Conservation (phyloP, 1,140 invertebrate genomes). For the Prorops nasuta region DNA sequence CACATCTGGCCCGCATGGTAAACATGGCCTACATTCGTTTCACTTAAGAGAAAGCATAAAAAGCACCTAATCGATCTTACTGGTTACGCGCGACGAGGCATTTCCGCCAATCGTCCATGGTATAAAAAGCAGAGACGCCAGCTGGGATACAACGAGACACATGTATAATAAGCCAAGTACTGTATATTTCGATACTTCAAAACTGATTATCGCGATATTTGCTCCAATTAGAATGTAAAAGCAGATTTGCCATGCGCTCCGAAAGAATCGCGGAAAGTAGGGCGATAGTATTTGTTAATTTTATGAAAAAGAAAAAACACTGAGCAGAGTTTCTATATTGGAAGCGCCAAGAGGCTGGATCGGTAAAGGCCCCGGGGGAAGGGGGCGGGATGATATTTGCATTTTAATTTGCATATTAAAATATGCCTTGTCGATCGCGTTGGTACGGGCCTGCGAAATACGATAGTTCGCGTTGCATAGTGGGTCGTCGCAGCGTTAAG, state of each 20-base stretch:
- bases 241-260: neutral
- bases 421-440: constrained; percentile 38
- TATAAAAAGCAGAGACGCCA: too few relatives aligned
- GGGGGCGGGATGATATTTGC: constrained; percentile 34
- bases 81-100: neutral
- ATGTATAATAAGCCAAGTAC: too few relatives aligned
- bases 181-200: too few relatives aligned
- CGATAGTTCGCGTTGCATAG: constrained; percentile 35
- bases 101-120: neutral
- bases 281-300: too few relatives aligned
- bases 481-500: constrained; percentile 51
- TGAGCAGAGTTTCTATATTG: neutral
- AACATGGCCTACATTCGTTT: constrained; percentile 19
- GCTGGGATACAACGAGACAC: too few relatives aligned
- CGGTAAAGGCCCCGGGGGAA: neutral
- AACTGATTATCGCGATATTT: too few relatives aligned
- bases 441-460: constrained; percentile 40
- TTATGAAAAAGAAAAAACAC: neutral
- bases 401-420: constrained; percentile 56
- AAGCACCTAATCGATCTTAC: constrained; percentile 5
- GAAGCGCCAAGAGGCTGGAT: neutral
- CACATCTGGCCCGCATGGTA: constrained; percentile 14
- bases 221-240: neutral
- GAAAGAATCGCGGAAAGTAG: neutral
- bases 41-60: constrained; percentile 21